These are phyloP conservation scores for Beaufortia kweichowensis DNA, from an alignment of 2,113 vertebrate species.

Conservation along the genomic window DNA sequence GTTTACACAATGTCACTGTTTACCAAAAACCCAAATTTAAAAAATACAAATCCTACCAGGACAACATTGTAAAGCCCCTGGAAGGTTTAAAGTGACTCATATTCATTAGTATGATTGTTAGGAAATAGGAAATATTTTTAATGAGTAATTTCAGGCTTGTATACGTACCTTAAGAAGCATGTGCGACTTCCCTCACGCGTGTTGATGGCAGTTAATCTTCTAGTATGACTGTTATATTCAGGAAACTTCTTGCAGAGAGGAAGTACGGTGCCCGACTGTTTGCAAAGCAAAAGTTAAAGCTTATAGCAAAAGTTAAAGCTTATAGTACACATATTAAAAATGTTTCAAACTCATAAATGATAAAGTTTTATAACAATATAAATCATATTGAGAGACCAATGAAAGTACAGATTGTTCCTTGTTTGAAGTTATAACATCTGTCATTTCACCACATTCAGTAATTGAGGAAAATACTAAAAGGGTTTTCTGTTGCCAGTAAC, in stretches of 20 bases:
- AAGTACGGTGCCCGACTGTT: slow-evolving; percentile 44
- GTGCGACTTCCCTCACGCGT: slow-evolving; percentile 42
- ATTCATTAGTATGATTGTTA: neutral
- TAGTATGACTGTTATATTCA: slow-evolving; percentile 43
- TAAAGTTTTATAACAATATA: neutral
- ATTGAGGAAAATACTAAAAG: neutral
- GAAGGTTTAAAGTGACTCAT: neutral
- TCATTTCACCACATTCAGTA: neutral
- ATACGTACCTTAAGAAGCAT: slow-evolving; percentile 41
- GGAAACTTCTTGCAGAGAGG: slow-evolving; percentile 51
- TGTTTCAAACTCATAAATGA: neutral
- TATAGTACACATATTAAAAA: neutral
- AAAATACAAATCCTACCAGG: neutral
- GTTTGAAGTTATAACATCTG: neutral
- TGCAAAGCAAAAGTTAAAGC: slow-evolving; percentile 2
- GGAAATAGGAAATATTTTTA: neutral
- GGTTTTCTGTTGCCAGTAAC: too few species aligned
- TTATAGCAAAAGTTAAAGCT: slow-evolving; percentile 1
- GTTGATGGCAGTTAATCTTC: slow-evolving; percentile 38
- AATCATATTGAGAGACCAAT: neutral
- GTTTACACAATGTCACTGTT: neutral
- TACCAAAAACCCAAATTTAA: neutral
- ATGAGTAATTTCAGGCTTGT: neutral
- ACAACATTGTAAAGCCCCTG: too few species aligned
- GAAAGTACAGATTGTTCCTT: neutral